Evolutionary conservation across 2,797 vertebrate species (phyloP).

Genomic region (Periophthalmus magnuspinnatus): DNA sequence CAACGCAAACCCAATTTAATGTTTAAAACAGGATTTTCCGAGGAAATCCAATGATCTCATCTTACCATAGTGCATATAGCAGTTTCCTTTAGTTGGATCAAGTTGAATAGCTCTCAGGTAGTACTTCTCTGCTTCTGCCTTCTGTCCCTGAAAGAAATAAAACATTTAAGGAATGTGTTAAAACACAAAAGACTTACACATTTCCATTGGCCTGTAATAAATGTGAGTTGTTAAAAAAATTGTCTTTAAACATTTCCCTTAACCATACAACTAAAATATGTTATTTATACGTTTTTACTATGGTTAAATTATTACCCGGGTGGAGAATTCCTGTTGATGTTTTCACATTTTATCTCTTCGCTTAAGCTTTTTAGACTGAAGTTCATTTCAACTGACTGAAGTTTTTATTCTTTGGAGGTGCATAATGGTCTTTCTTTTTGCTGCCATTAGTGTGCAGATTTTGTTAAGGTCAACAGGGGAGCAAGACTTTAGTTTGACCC

Average conservation of each 20-base stretch:
- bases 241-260: background rate
- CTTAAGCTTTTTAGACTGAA: background rate
- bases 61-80: conserved; percentile 99
- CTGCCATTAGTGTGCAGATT: conserved; percentile 2
- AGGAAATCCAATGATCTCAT: conserved; percentile 18
- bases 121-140: conserved; percentile 89
- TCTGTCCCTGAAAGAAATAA: conserved; percentile 83
- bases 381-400: background rate
- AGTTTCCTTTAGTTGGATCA: conserved; percentile 94
- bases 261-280: background rate
- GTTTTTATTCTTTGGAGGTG: background rate
- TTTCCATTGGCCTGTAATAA: too few species aligned
- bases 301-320: background rate
- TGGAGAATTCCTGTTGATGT: background rate
- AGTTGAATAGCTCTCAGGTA: conserved; percentile 92
- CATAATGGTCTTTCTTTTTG: background rate
- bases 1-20: conserved; percentile 3
- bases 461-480: conserved; percentile 32
- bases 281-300: too few species aligned
- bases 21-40: conserved; percentile 17
- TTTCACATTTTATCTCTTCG: background rate
- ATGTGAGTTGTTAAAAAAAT: background rate
- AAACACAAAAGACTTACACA: background rate
- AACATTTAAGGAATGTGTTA: conserved; percentile 1
- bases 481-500: conserved; percentile 48